These are phyloP conservation scores for Maniola hyperantus DNA, from an alignment of 2,888 invertebrate species.

Conservation along the genomic window DNA sequence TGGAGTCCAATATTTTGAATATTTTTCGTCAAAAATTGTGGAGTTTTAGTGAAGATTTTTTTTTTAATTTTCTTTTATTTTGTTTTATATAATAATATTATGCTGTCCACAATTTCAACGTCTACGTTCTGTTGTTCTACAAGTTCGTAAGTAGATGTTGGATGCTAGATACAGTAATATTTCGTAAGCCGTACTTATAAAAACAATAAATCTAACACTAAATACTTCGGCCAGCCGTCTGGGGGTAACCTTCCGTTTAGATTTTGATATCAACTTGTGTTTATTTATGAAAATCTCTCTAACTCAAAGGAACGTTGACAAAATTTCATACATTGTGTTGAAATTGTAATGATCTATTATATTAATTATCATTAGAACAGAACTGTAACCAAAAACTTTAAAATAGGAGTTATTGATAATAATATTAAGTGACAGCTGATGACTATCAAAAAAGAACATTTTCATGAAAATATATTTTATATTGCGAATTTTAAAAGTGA, in stretches of 20 bases:
- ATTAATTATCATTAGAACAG: not conserved
- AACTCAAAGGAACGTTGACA: too few species aligned
- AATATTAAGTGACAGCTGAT: too few species aligned
- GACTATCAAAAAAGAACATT: too few species aligned
- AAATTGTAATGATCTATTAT: too few species aligned
- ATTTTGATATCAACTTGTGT: too few species aligned
- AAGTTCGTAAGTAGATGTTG: constrained; percentile 9
- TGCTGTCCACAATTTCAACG: constrained; percentile 8
- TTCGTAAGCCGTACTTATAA: constrained; percentile 18
- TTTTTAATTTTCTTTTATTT: not conserved
- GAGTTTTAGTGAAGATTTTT: constrained; percentile 3
- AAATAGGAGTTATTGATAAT: not conserved
- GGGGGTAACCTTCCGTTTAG: not conserved
- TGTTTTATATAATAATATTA: not conserved
- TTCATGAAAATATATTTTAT: too few species aligned
- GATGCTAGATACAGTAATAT: constrained; percentile 18
- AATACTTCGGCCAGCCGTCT: constrained; percentile 23
- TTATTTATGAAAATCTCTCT: too few species aligned
- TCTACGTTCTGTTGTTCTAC: constrained; percentile 13
- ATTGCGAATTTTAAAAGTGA: too few species aligned
- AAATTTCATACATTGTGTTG: too few species aligned
- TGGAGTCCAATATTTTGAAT: constrained; percentile 3
- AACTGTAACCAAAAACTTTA: not conserved
- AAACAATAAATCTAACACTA: constrained; percentile 29
- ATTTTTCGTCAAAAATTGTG: constrained; percentile 4